Evolutionary conservation across 2,888 invertebrate species (phyloP), one percentile per base, ranked within the genome.

Genomic region (Allacma fusca): DNA sequence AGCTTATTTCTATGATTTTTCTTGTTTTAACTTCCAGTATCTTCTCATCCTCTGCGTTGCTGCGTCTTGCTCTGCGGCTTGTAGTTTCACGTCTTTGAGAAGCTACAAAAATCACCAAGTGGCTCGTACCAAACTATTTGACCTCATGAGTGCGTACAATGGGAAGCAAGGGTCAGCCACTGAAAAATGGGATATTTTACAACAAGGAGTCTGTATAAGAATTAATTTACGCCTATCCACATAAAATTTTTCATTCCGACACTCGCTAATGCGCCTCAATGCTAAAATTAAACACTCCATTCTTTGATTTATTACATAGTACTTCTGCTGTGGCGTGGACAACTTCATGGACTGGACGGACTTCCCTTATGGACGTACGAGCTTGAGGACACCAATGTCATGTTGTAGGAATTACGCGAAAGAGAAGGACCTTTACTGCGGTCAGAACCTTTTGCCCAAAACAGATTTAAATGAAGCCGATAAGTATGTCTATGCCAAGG

Each of bases 321-420:
- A 64, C 24, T 21, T 29, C 23, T 73, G 73, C 40, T 73, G 73
- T 43, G 73, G 73, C 5, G 40, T 73, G n/a, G 40, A 73, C 19
- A 64, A 64, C 34, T 73, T 73, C n/a, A 73, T 40, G 40, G 73
- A 73, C 57, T 73, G 73, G 73, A 64, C 57, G 19, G 23, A 62
- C 7, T 73, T 26, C 26, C 73, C 73, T 1, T 73, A 29, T 24
- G 73, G 73, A 29, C 26, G 73, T 7, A 73, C 73, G 13, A 73
- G 73, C 59, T 40, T 73, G 19, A 57, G 73, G 13, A 57, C 57
- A 28, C 73, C 73, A 1, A 73, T 73, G 73, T 59, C 34, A 12
- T 73, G 73, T 21, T 73, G 73, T 40, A 34, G 40, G 29, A 73
- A 73, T 64, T 40, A 24, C 19, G 64, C 4, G 7, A 40, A 16